These are phyloP conservation scores for Muschampia plurimacula DNA, from an alignment of 2,888 invertebrate genomes.

Conservation along the genomic window DNA sequence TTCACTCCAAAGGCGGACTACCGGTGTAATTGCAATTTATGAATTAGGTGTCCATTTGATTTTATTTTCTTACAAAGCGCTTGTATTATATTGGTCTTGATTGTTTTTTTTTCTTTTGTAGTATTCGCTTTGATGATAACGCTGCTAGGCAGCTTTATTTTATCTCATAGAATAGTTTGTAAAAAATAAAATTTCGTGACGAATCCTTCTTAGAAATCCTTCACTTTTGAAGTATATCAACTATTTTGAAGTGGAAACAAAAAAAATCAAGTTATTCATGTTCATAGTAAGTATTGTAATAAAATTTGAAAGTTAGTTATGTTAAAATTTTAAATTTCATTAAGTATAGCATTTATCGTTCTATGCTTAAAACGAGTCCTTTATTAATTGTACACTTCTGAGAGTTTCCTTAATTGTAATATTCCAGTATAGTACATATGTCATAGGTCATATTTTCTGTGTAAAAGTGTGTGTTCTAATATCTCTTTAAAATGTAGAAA, in stretches of 20 bases:
- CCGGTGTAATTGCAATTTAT: slow-evolving; percentile 81
- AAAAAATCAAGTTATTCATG: no score
- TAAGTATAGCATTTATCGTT: no score
- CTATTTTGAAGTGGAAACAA: background rate
- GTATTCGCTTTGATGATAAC: slow-evolving; percentile 46
- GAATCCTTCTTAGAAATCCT: slow-evolving; percentile 6
- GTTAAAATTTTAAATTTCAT: no score
- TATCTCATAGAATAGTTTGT: slow-evolving; percentile 28
- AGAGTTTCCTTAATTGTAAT: no score
- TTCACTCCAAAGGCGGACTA: slow-evolving; percentile 51
- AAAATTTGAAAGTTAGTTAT: no score
- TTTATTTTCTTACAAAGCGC: slow-evolving; percentile 61
- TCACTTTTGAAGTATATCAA: background rate
- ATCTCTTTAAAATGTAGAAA: slow-evolving; percentile 49
- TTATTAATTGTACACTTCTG: background rate
- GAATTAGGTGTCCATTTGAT: slow-evolving; percentile 80
- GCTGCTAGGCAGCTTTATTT: slow-evolving; percentile 22
- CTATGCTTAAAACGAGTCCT: background rate
- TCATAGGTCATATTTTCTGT: background rate
- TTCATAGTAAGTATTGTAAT: no score
- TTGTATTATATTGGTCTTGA: slow-evolving; percentile 66
- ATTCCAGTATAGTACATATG: no score
- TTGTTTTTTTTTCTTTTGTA: slow-evolving; percentile 62
- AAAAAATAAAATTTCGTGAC: background rate
- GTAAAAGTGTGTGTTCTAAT: slow-evolving; percentile 27